Evolutionary conservation across 2,797 vertebrate genomes (phyloP), one percentile per base, ranked within the genome.

Genomic region (Galaxias olidus): DNA sequence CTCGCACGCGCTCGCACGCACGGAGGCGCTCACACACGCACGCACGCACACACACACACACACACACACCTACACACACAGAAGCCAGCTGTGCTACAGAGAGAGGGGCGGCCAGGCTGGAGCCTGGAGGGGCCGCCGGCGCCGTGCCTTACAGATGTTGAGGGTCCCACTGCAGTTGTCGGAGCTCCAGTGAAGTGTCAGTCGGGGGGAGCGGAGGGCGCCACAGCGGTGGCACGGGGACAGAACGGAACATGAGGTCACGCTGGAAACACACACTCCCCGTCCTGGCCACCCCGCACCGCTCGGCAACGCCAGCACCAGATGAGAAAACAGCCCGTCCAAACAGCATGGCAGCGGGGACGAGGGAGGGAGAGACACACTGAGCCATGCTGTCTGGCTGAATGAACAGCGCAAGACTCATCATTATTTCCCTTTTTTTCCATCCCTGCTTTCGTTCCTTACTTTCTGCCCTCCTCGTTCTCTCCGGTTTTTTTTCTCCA

Each of bases 141-240:
- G 79, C 74, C 52, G 72, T 78, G 77, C 77, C 77, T 82, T 86
- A 88, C 89, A 90, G 88, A 90, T 90, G 88, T 90, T 89, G 74
- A 45, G 72, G 74, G 85, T 90, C 88, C 90, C 86, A 86, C 80
- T 77, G 86, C 84, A 85, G 86, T 88, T 87, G 88, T 91, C 82
- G 82, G 73, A 82, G 81, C 79, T 83, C 65, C 78, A 81, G 84
- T 84, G 78, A 84, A 88, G 86, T 74, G 81, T 84, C 83, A 72
- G 83, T 81, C 84, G 84, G 63, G 79, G 76, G 84, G 81, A 80
- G 74, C 63, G 30, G 68, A 72, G 78, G 83, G 81, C 80, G 1
- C 72, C 71, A 77, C 83, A 81, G 73, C 78, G 80, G 84, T 73
- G 41, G 82, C 81, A 78, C 11, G 81, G 84, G 89, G 86, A 88